phyloP scores from a whole-genome alignment of 1,140 invertebrate genomes.

The Drosophila athabasca region DNA sequence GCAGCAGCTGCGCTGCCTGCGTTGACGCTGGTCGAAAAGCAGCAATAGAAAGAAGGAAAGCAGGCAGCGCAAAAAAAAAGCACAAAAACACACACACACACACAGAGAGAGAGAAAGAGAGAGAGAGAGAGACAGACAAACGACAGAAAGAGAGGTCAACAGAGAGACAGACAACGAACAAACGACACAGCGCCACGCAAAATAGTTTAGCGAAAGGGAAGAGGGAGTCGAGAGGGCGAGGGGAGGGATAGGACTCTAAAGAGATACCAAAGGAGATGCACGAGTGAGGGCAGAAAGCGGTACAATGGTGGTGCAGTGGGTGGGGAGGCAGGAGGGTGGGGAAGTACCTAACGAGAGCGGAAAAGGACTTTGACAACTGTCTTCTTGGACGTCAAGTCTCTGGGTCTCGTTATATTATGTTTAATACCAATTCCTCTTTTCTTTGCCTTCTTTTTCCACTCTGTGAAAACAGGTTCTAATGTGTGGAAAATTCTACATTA shows the following conservation, averaged over 20 bases:
- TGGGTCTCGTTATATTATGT: conserved; percentile 3
- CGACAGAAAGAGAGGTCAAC: conserved; percentile 17
- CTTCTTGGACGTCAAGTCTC: no score
- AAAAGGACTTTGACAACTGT: conserved; percentile 28
- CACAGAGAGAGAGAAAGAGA: conserved; percentile 24
- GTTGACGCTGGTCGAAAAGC: conserved; percentile 20
- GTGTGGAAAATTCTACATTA: not conserved
- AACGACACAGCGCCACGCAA: no score
- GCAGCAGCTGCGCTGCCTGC: conserved; percentile 39
- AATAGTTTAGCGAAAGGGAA: not conserved
- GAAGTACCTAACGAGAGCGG: not conserved
- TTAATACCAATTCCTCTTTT: conserved; percentile 25
- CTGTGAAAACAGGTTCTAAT: conserved; percentile 29
- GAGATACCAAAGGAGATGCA: no score
- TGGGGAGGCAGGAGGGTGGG: no score
- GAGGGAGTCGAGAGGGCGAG: conserved; percentile 5
- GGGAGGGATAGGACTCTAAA: not conserved
- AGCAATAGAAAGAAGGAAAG: conserved; percentile 57
- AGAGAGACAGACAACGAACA: no score
- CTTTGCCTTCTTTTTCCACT: not conserved
- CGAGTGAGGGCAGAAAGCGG: not conserved
- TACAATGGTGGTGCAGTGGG: conserved; percentile 1
- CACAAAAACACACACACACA: conserved; percentile 40
- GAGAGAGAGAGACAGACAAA: conserved; percentile 37
- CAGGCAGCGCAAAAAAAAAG: conserved; percentile 52